A percentile compares a stretch with the other conserved stretches of the same genome.
phyloP scores from a whole-genome alignment of 2,888 invertebrate species.

The Trichogramma evanescens region DNA sequence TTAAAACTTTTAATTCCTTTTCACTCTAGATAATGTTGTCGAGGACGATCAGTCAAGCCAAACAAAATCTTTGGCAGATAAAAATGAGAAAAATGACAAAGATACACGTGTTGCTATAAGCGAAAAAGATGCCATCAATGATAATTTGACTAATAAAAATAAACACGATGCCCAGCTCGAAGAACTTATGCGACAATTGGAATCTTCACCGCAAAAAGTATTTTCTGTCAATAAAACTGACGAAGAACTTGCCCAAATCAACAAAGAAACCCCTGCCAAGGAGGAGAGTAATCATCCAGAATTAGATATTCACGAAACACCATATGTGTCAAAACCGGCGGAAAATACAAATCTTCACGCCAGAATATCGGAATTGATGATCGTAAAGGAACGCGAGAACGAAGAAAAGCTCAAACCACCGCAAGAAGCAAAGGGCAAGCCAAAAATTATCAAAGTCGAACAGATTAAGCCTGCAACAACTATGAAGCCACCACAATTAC shows the following conservation, averaged over 20 bases:
- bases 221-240: conserved; percentile 11
- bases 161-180: background rate
- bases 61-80: too few relatives aligned
- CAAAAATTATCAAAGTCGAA: background rate
- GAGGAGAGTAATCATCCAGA: conserved; percentile 7
- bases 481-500: background rate
- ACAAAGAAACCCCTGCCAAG: conserved; percentile 15
- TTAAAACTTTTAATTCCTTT: too few relatives aligned
- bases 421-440: background rate
- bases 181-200: background rate
- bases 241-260: background rate
- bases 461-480: background rate
- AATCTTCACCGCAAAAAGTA: conserved; percentile 15
- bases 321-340: conserved; percentile 3
- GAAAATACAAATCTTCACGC: conserved; percentile 13
- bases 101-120: too few relatives aligned
- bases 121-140: background rate
- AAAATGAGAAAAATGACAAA: too few relatives aligned
- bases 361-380: conserved; percentile 13
- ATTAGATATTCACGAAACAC: conserved; percentile 12
- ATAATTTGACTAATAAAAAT: background rate
- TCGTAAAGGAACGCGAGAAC: conserved; percentile 6
- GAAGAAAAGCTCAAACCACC: background rate
- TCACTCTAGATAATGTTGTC: too few relatives aligned
- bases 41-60: too few relatives aligned